These are phyloP conservation scores for Motacilla alba DNA, from an alignment of 2,113 vertebrate genomes.

Conservation along the genomic window DNA sequence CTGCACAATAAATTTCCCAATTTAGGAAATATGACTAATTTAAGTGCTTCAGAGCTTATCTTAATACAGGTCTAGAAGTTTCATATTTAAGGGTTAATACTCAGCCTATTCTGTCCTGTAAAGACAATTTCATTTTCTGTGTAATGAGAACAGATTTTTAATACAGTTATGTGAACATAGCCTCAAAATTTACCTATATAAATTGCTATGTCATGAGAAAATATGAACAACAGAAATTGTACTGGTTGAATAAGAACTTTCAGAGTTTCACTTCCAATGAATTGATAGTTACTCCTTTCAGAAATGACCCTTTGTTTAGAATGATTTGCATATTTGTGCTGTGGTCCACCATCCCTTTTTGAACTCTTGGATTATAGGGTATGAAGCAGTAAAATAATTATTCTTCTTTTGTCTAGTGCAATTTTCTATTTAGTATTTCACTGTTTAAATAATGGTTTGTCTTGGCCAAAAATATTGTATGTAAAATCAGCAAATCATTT, in stretches of 20 bases:
- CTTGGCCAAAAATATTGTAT: background rate
- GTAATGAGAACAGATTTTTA: background rate
- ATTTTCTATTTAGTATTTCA: background rate
- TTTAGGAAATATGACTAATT: background rate
- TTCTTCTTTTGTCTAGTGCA: background rate
- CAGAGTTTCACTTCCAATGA: background rate
- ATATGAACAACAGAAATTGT: background rate
- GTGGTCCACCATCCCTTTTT: background rate
- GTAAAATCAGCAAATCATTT: background rate
- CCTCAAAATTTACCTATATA: background rate
- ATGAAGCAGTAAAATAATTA: background rate
- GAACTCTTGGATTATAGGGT: background rate
- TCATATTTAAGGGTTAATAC: background rate
- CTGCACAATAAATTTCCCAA: background rate
- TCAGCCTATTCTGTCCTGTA: background rate
- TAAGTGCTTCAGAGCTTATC: background rate
- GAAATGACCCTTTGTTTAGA: background rate
- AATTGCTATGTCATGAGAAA: background rate
- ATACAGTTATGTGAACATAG: rapidly evolving
- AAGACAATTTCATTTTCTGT: background rate
- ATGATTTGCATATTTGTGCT: background rate
- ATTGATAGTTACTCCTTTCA: background rate
- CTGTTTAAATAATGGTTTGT: background rate
- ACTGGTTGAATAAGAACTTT: background rate
- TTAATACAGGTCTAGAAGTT: background rate